Evolutionary conservation across 2,888 invertebrate genomes (phyloP).

Genomic region (Amaurobius ferox): DNA sequence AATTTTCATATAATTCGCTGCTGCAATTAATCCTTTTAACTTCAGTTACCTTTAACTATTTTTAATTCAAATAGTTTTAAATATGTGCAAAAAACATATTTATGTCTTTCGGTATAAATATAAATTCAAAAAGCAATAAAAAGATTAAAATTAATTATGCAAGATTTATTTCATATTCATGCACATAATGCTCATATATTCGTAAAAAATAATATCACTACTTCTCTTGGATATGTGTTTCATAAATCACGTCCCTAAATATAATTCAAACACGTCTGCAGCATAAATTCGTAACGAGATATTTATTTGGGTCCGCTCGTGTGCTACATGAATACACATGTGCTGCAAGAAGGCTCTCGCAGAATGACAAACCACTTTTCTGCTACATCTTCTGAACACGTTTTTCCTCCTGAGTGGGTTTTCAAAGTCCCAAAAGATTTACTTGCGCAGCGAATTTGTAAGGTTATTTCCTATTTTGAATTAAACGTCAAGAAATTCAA

Average conservation of each 20-base stretch:
- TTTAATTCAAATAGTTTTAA: too few species aligned
- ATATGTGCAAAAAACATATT: too few species aligned
- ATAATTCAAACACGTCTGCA: background rate
- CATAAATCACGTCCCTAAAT: background rate
- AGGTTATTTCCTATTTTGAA: background rate
- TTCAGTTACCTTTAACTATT: too few species aligned
- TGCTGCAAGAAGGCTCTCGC: background rate
- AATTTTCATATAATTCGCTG: too few species aligned
- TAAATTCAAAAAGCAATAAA: too few species aligned
- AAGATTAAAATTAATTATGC: too few species aligned
- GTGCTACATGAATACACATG: background rate
- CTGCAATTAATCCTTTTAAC: too few species aligned
- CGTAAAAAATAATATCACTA: too few species aligned
- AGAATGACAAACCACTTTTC: background rate
- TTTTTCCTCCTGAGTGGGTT: background rate
- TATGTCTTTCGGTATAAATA: too few species aligned
- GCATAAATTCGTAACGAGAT: slow-evolving; percentile 4
- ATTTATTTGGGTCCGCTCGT: background rate
- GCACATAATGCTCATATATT: too few species aligned
- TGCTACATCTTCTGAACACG: background rate
- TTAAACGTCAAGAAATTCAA: background rate
- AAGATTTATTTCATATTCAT: too few species aligned
- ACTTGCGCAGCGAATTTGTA: background rate
- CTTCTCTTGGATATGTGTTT: background rate
- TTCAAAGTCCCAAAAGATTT: background rate